phyloP scores from a whole-genome alignment of 2,113 vertebrate genomes.

The Oreochromis niloticus region DNA sequence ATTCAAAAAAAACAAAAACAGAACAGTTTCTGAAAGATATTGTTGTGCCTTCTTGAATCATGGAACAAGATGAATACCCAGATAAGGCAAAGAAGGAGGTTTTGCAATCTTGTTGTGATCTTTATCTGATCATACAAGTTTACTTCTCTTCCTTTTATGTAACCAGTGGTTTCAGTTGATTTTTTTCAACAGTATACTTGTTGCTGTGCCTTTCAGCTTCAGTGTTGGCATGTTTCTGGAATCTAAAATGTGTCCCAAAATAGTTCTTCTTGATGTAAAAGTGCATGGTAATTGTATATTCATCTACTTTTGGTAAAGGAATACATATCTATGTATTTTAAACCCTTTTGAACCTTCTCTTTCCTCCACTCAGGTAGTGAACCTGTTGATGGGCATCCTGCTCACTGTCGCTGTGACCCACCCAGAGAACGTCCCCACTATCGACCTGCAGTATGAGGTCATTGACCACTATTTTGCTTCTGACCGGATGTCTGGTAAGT shows the following conservation, averaged over 20 bases:
- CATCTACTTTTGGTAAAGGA: background rate
- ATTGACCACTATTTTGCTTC: slow-evolving; percentile 95
- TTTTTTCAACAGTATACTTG: background rate
- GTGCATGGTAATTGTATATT: background rate
- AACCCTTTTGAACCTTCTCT: background rate
- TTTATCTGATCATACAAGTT: background rate
- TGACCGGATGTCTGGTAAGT: slow-evolving; percentile 91
- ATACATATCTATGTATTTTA: background rate
- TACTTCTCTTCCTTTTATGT: background rate
- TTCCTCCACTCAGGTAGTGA: slow-evolving; percentile 80
- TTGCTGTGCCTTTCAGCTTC: background rate
- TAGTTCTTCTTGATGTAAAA: background rate
- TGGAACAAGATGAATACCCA: background rate
- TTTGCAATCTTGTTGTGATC: background rate
- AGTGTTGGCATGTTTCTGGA: background rate
- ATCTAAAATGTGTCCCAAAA: background rate
- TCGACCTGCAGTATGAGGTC: slow-evolving; percentile 96
- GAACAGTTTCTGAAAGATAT: background rate
- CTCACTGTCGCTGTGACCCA: slow-evolving; percentile 96
- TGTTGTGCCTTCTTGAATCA: background rate
- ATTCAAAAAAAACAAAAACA: background rate
- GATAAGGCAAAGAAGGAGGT: background rate
- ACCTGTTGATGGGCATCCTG: slow-evolving; percentile 94
- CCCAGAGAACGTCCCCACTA: slow-evolving; percentile 86
- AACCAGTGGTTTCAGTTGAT: background rate